Percentiles rank a stretch among this genome's conserved stretches.
Evolutionary conservation across 2,888 invertebrate species (phyloP).

Genomic region (Tetramorium bicarinatum): DNA sequence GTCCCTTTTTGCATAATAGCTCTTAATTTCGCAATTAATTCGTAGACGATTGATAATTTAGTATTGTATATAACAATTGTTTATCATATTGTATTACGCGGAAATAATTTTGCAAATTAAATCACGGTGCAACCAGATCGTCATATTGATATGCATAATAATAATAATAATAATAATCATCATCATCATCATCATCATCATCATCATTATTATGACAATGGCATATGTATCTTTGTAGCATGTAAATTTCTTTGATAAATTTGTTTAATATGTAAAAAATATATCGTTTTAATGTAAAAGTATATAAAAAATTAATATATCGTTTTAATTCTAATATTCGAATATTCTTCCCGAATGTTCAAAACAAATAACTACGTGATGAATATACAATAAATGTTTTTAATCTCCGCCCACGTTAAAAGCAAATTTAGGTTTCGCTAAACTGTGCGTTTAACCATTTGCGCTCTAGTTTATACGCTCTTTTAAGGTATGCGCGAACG

Average conservation of each 20-base stretch:
- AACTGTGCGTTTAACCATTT: not conserved
- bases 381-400: not conserved
- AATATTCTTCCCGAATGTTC: not conserved
- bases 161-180: too few relatives aligned
- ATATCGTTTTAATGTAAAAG: not conserved
- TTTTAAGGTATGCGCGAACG: slow-evolving; percentile 1
- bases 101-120: slow-evolving; percentile 47
- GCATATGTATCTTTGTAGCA: not conserved
- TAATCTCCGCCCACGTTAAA: not conserved
- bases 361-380: not conserved
- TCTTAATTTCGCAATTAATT: slow-evolving; percentile 54
- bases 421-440: not conserved
- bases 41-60: slow-evolving; percentile 47
- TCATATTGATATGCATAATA: not conserved
- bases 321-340: not conserved
- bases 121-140: not conserved
- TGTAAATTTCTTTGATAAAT: slow-evolving; percentile 27
- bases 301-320: not conserved
- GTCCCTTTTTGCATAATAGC: slow-evolving; percentile 52
- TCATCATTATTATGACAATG: not conserved
- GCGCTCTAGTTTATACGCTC: not conserved
- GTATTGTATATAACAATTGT: slow-evolving; percentile 25
- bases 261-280: slow-evolving; percentile 2
- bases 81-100: slow-evolving; percentile 26
- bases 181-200: slow-evolving; percentile 12